phyloP scores from a whole-genome alignment of 2,113 vertebrate genomes.

The Orycteropus afer region DNA sequence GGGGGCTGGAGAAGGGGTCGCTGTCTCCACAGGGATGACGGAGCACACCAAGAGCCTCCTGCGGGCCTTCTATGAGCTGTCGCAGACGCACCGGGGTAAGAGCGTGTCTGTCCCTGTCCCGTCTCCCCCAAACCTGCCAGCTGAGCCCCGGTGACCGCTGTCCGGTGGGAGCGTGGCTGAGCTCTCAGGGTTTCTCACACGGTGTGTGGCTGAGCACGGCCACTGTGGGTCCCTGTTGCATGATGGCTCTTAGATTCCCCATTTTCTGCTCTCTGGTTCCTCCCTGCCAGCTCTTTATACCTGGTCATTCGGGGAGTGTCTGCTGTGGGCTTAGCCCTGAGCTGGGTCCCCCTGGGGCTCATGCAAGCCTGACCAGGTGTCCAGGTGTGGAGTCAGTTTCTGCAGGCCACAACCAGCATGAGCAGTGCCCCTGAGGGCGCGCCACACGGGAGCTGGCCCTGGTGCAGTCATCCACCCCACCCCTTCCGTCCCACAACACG shows the following conservation, averaged over 20 bases:
- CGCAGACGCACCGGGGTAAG: slow-evolving; percentile 97
- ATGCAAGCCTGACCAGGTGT: neutral
- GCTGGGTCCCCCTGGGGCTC: neutral
- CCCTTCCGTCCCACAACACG: neutral
- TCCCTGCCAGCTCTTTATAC: neutral
- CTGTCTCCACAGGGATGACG: slow-evolving; percentile 90
- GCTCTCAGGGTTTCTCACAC: neutral
- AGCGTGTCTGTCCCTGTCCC: neutral
- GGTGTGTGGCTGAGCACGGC: neutral
- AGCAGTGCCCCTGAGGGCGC: neutral
- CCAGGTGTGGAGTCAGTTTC: neutral
- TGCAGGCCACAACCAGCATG: neutral
- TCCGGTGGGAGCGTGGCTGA: neutral
- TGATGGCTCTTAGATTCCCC: neutral
- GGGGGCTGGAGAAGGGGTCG: neutral
- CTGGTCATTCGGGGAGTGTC: neutral
- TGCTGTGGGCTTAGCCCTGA: neutral
- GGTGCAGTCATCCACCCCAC: neutral
- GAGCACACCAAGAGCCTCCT: slow-evolving; percentile 97
- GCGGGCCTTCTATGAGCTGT: slow-evolving; percentile 97
- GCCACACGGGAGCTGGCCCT: neutral
- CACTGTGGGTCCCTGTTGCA: neutral
- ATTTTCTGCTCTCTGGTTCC: neutral
- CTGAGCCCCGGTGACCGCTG: neutral
- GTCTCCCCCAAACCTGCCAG: neutral